Percentiles rank a stretch among this genome's conserved stretches.
These are phyloP conservation scores for Leptinotarsa lineolata DNA, from an alignment of 1,140 invertebrate genomes.

Conservation along the genomic window DNA sequence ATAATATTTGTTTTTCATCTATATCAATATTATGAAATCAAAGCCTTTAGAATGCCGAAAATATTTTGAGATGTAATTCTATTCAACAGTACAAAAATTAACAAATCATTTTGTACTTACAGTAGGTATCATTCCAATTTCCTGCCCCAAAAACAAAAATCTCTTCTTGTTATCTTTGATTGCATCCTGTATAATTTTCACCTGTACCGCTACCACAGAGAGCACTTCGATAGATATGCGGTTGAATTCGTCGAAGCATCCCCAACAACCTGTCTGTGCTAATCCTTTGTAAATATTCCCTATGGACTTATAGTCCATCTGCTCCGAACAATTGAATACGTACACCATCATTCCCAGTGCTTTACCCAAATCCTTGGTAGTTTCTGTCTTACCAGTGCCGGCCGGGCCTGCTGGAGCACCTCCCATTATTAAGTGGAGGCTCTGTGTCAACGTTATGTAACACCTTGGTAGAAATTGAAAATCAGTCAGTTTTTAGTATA, in stretches of 20 bases:
- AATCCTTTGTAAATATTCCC: slow-evolving; percentile 91
- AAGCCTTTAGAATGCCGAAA: no score
- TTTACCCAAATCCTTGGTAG: slow-evolving; percentile 89
- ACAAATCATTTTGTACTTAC: slow-evolving; percentile 35
- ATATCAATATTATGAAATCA: no score
- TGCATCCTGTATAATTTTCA: slow-evolving; percentile 81
- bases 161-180: slow-evolving; percentile 77
- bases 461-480: slow-evolving; percentile 56
- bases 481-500: no score
- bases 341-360: slow-evolving; percentile 93
- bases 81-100: no score
- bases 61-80: no score
- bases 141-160: slow-evolving; percentile 85
- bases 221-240: slow-evolving; percentile 90
- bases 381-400: slow-evolving; percentile 91
- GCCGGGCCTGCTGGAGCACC: slow-evolving; percentile 88
- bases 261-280: slow-evolving; percentile 92
- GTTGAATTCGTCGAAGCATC: slow-evolving; percentile 95
- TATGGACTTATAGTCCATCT: slow-evolving; percentile 94
- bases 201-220: slow-evolving; percentile 89
- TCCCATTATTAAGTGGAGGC: slow-evolving; percentile 87
- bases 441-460: slow-evolving; percentile 89
- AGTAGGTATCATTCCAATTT: slow-evolving; percentile 74
- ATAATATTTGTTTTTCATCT: no score
- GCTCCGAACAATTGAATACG: slow-evolving; percentile 95